Conservation (phyloP, 2,888 invertebrate genomes). For the Epinotia brunnichana region DNA sequence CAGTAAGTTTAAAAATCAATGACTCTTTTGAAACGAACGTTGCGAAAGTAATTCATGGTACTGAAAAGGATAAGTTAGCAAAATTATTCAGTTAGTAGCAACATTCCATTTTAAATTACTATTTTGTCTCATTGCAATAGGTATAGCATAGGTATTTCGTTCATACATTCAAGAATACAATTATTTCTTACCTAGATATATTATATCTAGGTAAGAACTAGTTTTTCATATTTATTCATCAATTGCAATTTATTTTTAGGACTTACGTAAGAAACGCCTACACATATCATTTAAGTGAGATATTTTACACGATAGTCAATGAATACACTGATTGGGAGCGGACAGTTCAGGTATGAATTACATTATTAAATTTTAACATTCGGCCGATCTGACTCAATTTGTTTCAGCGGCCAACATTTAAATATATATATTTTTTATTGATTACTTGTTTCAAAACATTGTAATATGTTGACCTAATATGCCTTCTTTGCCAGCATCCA, state of each 20-base stretch:
- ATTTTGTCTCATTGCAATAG: too few species aligned
- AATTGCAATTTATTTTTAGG: conserved; percentile 68
- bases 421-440: neutral
- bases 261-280: conserved; percentile 98
- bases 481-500: conserved; percentile 85
- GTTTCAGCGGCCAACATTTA: neutral
- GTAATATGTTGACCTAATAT: conserved; percentile 7
- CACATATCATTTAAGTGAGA: conserved; percentile 98
- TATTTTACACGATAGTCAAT: conserved; percentile 97
- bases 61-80: neutral
- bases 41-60: too few species aligned
- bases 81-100: too few species aligned
- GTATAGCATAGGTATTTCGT: too few species aligned
- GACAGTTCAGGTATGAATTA: conserved; percentile 85
- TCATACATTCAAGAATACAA: neutral
- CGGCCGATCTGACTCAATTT: too few species aligned
- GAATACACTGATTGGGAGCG: conserved; percentile 99
- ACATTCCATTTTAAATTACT: too few species aligned
- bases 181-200: neutral
- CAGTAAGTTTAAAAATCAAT: too few species aligned
- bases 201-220: too few species aligned
- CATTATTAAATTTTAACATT: neutral
- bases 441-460: neutral
- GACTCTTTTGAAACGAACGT: too few species aligned
- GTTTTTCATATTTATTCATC: neutral